Conservation (phyloP, 2,113 vertebrate genomes). For the Chionis minor region DNA sequence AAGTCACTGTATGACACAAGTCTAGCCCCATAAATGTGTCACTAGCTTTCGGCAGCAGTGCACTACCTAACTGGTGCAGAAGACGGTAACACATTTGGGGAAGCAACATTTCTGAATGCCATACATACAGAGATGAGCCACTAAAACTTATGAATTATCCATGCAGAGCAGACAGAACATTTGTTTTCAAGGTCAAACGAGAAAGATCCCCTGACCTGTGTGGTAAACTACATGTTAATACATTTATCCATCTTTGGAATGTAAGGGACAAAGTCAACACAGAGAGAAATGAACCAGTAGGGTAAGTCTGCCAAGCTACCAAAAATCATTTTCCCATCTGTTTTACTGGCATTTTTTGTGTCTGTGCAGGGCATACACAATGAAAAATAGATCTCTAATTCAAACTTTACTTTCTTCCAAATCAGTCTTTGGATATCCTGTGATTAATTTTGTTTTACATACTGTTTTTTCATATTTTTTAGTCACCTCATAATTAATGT, state of each 20-base stretch:
- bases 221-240: constrained; percentile 30
- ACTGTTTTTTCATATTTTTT: not conserved
- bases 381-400: not conserved
- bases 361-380: not conserved
- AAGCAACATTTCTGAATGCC: constrained; percentile 20
- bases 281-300: not conserved
- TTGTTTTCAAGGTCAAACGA: constrained; percentile 55
- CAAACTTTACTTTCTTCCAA: constrained; percentile 11
- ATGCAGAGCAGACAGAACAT: constrained; percentile 50
- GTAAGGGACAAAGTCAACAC: constrained; percentile 32
- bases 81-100: not conserved
- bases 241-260: constrained; percentile 38
- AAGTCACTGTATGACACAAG: not conserved
- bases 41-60: not conserved
- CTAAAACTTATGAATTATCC: constrained; percentile 61
- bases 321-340: constrained; percentile 14
- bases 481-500: not conserved
- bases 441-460: not conserved
- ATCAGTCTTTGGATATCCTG: not conserved
- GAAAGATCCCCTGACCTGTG: constrained; percentile 43
- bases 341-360: constrained; percentile 20
- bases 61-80: not conserved
- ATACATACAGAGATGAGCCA: not conserved
- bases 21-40: not conserved
- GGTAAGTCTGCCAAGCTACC: constrained; percentile 20